These are phyloP conservation scores for Gyrodactylus salaris DNA, from an alignment of 1,140 invertebrate species.

Conservation along the genomic window DNA sequence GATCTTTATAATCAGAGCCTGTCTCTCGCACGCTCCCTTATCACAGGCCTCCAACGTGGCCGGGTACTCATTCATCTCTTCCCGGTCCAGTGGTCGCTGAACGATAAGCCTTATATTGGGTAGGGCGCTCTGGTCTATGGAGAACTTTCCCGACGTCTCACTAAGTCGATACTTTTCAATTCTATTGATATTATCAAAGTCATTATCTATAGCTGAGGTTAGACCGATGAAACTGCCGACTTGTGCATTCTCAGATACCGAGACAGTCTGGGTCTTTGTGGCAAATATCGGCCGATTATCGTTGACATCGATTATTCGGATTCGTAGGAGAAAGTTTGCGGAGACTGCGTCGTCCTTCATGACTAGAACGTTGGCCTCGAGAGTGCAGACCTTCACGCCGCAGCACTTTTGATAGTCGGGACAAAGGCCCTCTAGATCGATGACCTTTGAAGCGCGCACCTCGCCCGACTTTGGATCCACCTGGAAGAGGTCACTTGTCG, in stretches of 20 bases:
- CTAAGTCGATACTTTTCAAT: not conserved
- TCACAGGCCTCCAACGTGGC: constrained; percentile 4
- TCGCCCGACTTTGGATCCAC: not conserved
- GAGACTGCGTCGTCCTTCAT: not conserved
- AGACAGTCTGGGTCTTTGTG: not conserved
- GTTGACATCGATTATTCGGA: not conserved
- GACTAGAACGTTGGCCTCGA: not conserved
- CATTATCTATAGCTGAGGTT: not conserved
- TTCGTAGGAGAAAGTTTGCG: not conserved
- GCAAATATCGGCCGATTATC: not conserved
- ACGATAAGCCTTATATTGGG: not conserved
- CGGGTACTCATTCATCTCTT: not conserved
- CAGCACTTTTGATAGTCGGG: not conserved
- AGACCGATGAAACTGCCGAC: not conserved
- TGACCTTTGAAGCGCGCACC: not conserved
- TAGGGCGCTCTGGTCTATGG: not conserved
- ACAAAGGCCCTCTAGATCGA: not conserved
- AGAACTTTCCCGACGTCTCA: not conserved
- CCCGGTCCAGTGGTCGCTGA: not conserved
- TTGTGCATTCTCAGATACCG: not conserved
- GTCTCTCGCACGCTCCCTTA: not conserved
- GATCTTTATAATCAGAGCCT: not conserved
- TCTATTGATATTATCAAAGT: not conserved
- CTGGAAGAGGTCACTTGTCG: not conserved
- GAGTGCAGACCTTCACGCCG: not conserved